A percentile compares a stretch with the other conserved stretches of the same genome.
phyloP scores from a whole-genome alignment of 2,113 vertebrate species.

The Physeter macrocephalus region DNA sequence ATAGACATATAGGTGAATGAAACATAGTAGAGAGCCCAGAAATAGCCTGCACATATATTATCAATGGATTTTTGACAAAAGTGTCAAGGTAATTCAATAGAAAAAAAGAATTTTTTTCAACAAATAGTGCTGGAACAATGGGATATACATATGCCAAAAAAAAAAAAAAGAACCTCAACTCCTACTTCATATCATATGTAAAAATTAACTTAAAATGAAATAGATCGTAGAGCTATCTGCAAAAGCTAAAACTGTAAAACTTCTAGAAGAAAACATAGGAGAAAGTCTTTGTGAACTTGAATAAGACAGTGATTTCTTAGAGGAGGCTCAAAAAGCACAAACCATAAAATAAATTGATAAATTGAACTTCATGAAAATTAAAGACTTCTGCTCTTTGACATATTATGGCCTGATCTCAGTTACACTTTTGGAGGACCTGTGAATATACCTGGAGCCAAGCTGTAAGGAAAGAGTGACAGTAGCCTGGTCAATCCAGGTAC shows the following conservation, averaged over 20 bases:
- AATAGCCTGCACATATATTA: neutral
- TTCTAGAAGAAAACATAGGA: neutral
- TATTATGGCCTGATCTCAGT: neutral
- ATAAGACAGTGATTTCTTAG: neutral
- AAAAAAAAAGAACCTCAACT: neutral
- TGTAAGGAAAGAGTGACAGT: neutral
- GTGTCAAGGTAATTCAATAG: neutral
- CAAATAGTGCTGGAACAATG: neutral
- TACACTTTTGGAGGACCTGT: neutral
- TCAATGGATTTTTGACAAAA: neutral
- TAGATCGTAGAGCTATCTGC: neutral
- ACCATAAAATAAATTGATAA: neutral
- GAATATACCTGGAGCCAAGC: neutral
- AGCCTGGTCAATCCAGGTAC: neutral
- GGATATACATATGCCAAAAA: neutral
- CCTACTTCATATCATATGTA: neutral
- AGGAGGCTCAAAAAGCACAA: neutral
- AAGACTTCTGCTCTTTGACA: neutral
- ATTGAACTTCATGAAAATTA: neutral
- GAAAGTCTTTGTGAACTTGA: neutral
- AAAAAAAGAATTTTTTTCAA: neutral
- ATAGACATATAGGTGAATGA: neutral
- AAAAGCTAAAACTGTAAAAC: neutral
- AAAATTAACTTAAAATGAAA: constrained; percentile 22
- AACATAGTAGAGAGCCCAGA: neutral